Evolutionary conservation across 1,140 invertebrate genomes (phyloP).

Genomic region (Sycophila sp.): DNA sequence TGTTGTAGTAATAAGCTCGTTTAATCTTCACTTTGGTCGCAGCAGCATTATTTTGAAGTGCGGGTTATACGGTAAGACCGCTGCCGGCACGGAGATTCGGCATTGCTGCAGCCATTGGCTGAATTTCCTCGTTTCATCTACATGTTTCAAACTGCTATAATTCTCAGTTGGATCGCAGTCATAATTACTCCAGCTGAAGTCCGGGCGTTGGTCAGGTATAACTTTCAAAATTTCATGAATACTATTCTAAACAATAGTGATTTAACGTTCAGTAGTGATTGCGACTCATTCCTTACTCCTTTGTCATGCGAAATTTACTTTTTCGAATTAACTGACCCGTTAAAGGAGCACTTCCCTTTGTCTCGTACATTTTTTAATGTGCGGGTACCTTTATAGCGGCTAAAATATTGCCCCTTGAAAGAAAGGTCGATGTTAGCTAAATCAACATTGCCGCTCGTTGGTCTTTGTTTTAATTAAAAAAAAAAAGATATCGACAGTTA

Average conservation of each 20-base stretch:
- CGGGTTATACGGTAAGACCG: not conserved
- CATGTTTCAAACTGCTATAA: conserved; percentile 32
- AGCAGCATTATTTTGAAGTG: not conserved
- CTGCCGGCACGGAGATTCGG: conserved; percentile 4
- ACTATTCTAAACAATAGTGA: conserved; percentile 27
- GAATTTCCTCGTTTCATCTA: conserved; percentile 29
- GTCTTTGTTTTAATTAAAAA: too few relatives aligned
- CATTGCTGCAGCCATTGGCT: not conserved
- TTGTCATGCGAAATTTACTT: not conserved
- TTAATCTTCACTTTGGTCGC: not conserved
- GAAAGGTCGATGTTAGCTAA: too few relatives aligned
- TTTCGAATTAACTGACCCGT: too few relatives aligned
- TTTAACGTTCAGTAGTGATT: not conserved
- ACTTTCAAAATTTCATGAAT: conserved; percentile 29
- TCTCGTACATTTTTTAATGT: too few relatives aligned
- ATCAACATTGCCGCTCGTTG: too few relatives aligned
- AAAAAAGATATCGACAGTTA: too few relatives aligned
- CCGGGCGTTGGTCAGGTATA: conserved; percentile 5
- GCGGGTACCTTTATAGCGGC: too few relatives aligned
- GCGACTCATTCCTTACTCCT: not conserved
- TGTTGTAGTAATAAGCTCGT: not conserved
- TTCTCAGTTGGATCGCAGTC: conserved; percentile 18
- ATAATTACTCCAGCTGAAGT: conserved; percentile 17
- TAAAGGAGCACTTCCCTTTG: too few relatives aligned
- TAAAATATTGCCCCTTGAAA: too few relatives aligned